Base-by-base conservation (phyloP, 1,140 invertebrate genomes). In the Hycleus phaleratus region DNA sequence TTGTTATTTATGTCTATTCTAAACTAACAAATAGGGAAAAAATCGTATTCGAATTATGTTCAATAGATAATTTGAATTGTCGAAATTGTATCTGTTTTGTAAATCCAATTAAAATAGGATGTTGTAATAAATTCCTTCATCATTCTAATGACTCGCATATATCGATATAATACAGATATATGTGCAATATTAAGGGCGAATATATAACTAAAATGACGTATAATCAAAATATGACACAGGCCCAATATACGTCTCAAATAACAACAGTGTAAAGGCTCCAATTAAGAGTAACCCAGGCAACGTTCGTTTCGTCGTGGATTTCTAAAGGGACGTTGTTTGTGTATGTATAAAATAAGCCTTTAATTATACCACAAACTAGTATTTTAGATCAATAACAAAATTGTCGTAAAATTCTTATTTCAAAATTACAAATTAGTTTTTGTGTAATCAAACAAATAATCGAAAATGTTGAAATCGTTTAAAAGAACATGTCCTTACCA, bases 201-300 rank as follows among this genome's bases (percentile, higher is more conserved):
- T 55, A 43, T 55, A 55, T 39, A 46, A 46, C 38, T 55, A 24
- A 55, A 55, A 55, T 55, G 52, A 55, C 45, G 52, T 55, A 55
- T 55, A 55, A 46, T 32, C 45, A 55, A 55, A 55, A 55, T 55
- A 55, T 55, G 52, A 55, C 45, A 55, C 45, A 47, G 38, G 7
- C 32, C 52, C 44, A 47, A 55, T 39, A 38, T 59, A 56, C 56
- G 58, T 63, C 62, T 63, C 62, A 55, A 53, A 58, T 63, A 63
- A 63, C 62, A 58, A 62, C 56, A 53, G 48, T 38, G 50, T 57
- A 63, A 63, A 62, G 61, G 46, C 61, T 53, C 62, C 56, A 63
- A 63, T 63, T 63, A 63, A 59, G 49, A 63, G 62, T 63, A 58
- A 61, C 62, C 62, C 40, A 58, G 59, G 59, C 59, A 63, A 63